These are phyloP conservation scores for Lophotis ruficrista DNA, from an alignment of 2,113 vertebrate species.

Conservation along the genomic window DNA sequence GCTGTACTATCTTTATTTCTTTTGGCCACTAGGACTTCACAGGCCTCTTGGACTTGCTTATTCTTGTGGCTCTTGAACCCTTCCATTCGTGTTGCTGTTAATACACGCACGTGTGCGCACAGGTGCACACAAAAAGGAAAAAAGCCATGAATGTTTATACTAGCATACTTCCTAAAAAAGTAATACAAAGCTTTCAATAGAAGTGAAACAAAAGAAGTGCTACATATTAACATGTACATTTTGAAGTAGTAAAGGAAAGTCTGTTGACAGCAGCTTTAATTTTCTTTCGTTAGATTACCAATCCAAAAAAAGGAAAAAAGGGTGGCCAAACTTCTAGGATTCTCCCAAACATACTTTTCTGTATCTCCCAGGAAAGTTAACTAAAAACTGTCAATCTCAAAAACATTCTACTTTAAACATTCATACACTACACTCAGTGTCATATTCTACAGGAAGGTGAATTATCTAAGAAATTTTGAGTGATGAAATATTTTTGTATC, in stretches of 20 bases:
- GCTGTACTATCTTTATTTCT: not conserved
- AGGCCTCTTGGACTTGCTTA: not conserved
- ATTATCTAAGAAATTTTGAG: not conserved
- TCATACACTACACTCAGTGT: not conserved
- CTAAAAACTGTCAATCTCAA: not conserved
- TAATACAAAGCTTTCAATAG: not conserved
- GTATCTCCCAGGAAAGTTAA: not conserved
- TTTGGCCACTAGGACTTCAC: not conserved
- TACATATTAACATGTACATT: not conserved
- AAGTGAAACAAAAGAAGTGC: not conserved
- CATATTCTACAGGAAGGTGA: not conserved
- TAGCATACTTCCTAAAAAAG: not conserved
- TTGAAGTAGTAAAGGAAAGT: not conserved
- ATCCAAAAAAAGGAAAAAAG: not conserved
- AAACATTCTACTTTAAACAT: not conserved
- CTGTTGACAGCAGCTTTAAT: not conserved
- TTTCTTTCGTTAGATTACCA: not conserved
- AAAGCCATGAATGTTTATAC: not conserved
- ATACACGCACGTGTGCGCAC: rapidly evolving
- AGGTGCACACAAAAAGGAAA: too few relatives aligned
- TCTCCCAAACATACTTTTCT: not conserved
- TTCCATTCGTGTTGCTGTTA: not conserved
- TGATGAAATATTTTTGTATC: not conserved
- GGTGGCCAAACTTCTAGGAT: not conserved
- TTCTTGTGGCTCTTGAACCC: not conserved